Evolutionary conservation across 1,140 invertebrate species (phyloP), one percentile per base, ranked within the genome.

Genomic region (Dinoponera quadriceps): DNA sequence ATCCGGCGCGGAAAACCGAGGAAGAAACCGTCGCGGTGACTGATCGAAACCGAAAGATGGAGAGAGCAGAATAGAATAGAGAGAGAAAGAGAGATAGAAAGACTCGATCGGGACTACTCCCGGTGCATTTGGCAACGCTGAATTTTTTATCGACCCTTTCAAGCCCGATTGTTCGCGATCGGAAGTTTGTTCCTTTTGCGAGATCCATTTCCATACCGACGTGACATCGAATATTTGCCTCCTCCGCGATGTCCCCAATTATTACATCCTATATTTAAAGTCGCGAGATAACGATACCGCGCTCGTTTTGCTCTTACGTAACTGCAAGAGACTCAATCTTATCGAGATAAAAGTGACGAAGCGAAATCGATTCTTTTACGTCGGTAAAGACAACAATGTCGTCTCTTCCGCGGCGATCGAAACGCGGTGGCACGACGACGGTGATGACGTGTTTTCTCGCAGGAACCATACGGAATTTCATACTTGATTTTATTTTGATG

Each of bases 71-170:
- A 33, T 2, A 33, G 33, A 33, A 7, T 3, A 7, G 7, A 7
- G n/a, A n/a, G n/a, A n/a, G n/a, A n/a, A n/a, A n/a, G 38, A 9
- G 38, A 9, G 38, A 44, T 3, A 44, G 38, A 9, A 11, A 9
- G 38, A 44, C 9, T 9, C 7, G 38, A 68, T 65, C 44, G 59
- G 20, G n/a, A n/a, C 20, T 38, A 16, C 38, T 66, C 33, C 27
- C 62, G 20, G 51, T 27, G 49, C 63, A 33, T 78, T 78, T 78
- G 44, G 63, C 48, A 33, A 4, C n/a, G 25, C 13, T 78, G 49
- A 68, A 78, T 78, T 44, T 55, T 55, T 69, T 69, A 78, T 68
- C 49, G 29, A 55, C 25, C 3, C 49, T 69, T 78, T 55, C 29
- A 27, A 68, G 22, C 54, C 16, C 29, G 63, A 69, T 69, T 78